phyloP scores from a whole-genome alignment of 2,797 vertebrate species.

The Melanotaenia maccullochi region DNA sequence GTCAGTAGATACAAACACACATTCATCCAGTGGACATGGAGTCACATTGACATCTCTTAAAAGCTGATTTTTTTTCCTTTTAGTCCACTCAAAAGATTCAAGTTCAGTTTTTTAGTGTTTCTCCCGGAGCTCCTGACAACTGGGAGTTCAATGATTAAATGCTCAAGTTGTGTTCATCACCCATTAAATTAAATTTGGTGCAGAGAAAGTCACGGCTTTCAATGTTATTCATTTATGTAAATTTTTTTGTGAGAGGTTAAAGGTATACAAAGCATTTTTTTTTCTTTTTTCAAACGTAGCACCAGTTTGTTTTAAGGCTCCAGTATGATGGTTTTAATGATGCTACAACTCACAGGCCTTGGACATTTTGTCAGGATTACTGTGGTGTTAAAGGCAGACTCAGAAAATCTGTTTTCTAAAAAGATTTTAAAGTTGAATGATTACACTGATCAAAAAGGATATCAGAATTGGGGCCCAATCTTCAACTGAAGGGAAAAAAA shows the following conservation, averaged over 20 bases:
- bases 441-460: background rate
- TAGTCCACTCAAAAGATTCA: background rate
- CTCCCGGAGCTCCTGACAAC: background rate
- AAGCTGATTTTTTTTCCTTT: background rate
- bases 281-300: background rate
- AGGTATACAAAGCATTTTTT: background rate
- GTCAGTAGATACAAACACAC: background rate
- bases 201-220: background rate
- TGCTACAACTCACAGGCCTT: background rate
- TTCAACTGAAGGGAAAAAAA: background rate
- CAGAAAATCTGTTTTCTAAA: background rate
- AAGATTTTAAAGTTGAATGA: background rate
- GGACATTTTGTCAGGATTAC: background rate
- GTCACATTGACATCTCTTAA: background rate
- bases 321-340: background rate
- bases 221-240: background rate
- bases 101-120: slow-evolving; percentile 4
- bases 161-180: background rate
- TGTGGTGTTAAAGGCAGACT: background rate
- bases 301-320: background rate
- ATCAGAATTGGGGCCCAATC: background rate
- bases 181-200: background rate
- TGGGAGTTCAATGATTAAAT: background rate
- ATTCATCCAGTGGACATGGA: slow-evolving; percentile 7
- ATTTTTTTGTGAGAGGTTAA: background rate